Conservation (phyloP, 1,140 invertebrate genomes). For the Maconellicoccus hirsutus region DNA sequence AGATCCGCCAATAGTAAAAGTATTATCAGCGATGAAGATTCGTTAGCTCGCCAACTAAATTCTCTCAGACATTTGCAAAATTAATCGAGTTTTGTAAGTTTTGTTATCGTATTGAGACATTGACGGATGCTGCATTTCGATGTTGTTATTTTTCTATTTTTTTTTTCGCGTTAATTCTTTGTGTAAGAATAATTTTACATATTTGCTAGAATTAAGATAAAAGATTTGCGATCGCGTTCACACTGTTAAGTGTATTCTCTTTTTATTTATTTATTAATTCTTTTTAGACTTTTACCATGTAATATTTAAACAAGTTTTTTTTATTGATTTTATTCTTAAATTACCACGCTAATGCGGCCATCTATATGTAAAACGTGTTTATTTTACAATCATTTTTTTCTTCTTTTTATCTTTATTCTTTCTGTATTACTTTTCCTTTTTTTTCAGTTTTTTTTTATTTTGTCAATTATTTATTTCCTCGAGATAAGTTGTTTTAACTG, state of each 20-base stretch:
- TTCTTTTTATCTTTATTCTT: neutral
- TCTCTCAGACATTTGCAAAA: neutral
- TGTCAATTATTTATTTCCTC: too few relatives aligned
- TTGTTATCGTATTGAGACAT: neutral
- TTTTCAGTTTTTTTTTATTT: too few relatives aligned
- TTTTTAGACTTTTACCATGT: slow-evolving; percentile 3
- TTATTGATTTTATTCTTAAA: too few relatives aligned
- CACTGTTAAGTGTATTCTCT: too few relatives aligned
- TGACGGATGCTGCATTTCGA: neutral
- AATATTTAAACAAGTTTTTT: too few relatives aligned
- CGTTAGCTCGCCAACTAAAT: neutral
- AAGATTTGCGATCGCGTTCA: too few relatives aligned
- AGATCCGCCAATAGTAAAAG: neutral
- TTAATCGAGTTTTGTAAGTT: neutral
- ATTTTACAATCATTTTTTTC: neutral
- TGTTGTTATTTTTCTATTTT: slow-evolving; percentile 1
- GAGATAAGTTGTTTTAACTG: too few relatives aligned
- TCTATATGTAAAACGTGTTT: neutral
- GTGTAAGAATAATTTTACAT: neutral
- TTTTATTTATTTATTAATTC: neutral
- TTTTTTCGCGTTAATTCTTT: neutral
- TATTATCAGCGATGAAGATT: neutral
- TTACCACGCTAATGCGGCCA: too few relatives aligned
- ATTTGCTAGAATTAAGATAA: neutral
- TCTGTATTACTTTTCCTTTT: too few relatives aligned